These are phyloP conservation scores for Lottia gigantea DNA, from an alignment of 2,888 invertebrate genomes.

Conservation along the genomic window DNA sequence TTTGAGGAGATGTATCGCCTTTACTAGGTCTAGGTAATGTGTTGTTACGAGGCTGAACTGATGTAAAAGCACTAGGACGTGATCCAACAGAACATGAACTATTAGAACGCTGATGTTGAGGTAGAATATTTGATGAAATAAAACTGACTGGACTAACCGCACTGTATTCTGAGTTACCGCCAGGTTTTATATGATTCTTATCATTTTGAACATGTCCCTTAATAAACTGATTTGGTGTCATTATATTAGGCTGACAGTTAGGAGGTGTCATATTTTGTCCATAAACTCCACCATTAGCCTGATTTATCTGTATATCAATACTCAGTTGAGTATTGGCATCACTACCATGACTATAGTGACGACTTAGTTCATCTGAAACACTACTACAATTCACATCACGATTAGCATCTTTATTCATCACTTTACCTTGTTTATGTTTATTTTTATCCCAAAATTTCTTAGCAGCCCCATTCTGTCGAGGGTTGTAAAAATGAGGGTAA, in stretches of 20 bases:
- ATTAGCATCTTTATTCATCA: conserved; percentile 57
- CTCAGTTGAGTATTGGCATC: conserved; percentile 54
- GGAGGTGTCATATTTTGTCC: conserved; percentile 27
- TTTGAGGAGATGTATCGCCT: not conserved
- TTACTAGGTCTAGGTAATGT: conserved; percentile 40
- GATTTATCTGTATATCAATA: conserved; percentile 56
- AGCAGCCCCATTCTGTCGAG: conserved; percentile 92
- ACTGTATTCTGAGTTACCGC: conserved; percentile 28
- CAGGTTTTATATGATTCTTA: conserved; percentile 36
- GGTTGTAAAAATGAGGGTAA: conserved; percentile 83
- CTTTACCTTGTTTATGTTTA: conserved; percentile 56
- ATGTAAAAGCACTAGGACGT: conserved; percentile 55
- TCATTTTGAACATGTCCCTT: conserved; percentile 17
- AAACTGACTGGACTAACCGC: conserved; percentile 24
- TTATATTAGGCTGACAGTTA: not conserved
- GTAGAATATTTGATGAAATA: conserved; percentile 25
- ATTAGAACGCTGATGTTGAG: conserved; percentile 48
- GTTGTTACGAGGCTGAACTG: conserved; percentile 53
- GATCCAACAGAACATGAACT: conserved; percentile 50
- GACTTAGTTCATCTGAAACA: conserved; percentile 45
- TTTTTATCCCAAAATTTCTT: conserved; percentile 88
- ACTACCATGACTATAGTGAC: conserved; percentile 43
- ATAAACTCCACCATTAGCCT: conserved; percentile 36
- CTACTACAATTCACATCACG: conserved; percentile 53
- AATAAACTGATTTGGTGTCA: not conserved